Conservation (phyloP, 2,797 vertebrate species). For the Catostomus latipinnis region DNA sequence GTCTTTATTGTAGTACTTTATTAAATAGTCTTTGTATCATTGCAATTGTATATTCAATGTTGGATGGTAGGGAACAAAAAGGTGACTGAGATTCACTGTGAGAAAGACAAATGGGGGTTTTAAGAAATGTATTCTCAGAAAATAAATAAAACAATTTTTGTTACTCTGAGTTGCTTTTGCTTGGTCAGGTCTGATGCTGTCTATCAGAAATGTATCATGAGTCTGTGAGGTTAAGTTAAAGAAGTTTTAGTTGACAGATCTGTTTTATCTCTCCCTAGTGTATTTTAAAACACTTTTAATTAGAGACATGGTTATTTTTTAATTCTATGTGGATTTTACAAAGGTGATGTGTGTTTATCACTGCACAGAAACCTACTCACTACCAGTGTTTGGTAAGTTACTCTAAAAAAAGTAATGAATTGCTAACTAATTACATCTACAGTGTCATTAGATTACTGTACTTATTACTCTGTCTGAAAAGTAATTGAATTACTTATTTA, state of each 20-base stretch:
- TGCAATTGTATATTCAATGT: slow-evolving; percentile 10
- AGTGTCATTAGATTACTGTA: too few species aligned
- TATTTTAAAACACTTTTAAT: too few species aligned
- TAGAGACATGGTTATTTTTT: too few species aligned
- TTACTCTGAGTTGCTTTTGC: not conserved
- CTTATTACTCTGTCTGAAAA: too few species aligned
- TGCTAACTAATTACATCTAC: too few species aligned
- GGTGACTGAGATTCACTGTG: not conserved
- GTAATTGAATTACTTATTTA: too few species aligned
- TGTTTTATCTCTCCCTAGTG: not conserved
- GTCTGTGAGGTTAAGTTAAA: not conserved
- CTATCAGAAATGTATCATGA: not conserved
- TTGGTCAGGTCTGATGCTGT: not conserved
- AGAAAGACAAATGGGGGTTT: not conserved
- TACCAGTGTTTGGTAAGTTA: too few species aligned
- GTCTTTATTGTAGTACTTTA: slow-evolving; percentile 21
- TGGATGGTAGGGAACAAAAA: slow-evolving; percentile 25
- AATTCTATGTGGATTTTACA: too few species aligned
- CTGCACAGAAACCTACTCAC: too few species aligned
- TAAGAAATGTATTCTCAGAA: slow-evolving; percentile 21
- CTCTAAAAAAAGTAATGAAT: too few species aligned
- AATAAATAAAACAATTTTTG: not conserved
- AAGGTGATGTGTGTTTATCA: too few species aligned
- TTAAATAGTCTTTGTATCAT: slow-evolving; percentile 5
- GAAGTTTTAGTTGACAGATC: not conserved